phyloP scores from a whole-genome alignment of 2,113 vertebrate genomes.

The Amia ocellicauda region DNA sequence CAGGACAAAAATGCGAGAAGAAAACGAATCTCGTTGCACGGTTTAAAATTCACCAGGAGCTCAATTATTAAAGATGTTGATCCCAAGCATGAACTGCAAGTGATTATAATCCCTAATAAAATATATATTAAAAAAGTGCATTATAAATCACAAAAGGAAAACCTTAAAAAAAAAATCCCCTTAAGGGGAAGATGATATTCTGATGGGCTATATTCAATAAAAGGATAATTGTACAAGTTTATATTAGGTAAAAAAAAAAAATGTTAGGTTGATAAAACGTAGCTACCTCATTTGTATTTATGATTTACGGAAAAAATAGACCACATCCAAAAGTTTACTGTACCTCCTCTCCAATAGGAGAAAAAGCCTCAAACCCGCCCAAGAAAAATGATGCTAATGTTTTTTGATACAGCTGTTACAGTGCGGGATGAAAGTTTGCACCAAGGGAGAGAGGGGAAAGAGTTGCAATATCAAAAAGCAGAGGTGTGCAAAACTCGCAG shows the following conservation, averaged over 20 bases:
- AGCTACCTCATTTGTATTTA: too few relatives aligned
- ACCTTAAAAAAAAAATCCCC: too few relatives aligned
- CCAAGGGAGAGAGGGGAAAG: neutral
- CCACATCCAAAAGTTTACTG: slow-evolving; percentile 4
- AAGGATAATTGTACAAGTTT: too few relatives aligned
- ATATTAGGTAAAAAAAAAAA: too few relatives aligned
- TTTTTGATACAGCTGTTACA: slow-evolving; percentile 18
- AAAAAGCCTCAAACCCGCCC: slow-evolving; percentile 21
- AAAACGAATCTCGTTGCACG: neutral
- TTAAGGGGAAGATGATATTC: neutral
- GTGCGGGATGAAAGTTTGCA: slow-evolving; percentile 15
- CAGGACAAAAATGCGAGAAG: slow-evolving; percentile 11
- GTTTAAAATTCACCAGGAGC: slow-evolving; percentile 10
- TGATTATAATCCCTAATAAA: neutral
- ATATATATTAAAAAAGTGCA: neutral
- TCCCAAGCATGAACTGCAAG: slow-evolving; percentile 3
- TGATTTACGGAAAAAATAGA: neutral
- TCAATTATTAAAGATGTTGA: neutral
- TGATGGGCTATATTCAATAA: neutral
- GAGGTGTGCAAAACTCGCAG: neutral
- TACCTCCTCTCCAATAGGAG: slow-evolving; percentile 34
- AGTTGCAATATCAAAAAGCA: neutral
- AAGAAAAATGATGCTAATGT: slow-evolving; percentile 22
- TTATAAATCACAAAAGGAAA: too few relatives aligned
- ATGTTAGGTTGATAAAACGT: too few relatives aligned